Evolutionary conservation across 2,797 vertebrate genomes (phyloP), one percentile per base, ranked within the genome.

Genomic region (Ispidina lecontei): DNA sequence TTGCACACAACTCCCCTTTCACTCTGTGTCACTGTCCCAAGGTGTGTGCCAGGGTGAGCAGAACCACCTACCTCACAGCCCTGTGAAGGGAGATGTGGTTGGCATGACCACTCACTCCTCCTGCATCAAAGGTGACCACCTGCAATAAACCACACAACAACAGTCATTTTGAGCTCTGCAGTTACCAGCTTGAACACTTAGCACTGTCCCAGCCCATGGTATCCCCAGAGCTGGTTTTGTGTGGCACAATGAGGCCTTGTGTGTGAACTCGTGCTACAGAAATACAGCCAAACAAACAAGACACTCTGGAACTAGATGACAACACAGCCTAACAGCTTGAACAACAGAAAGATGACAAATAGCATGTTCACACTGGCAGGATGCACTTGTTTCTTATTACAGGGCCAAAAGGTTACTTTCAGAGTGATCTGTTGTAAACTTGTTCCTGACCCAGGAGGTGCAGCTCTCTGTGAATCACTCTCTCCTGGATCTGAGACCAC

Each of bases 51-150:
- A 47, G 64, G 43, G 35, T 1, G 0, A 7, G 47, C 51, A 51
- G 51, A 46, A n/a, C n/a, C 43, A 31, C 47, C 6, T 98, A 98
- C 98, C 98, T 98, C 89, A 97, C 15, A 2, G 98, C 96, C 1
- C 58, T 3, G 88, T 98, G 95, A 86, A 99, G 96, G 73, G 98
- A 98, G 35, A 96, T 65, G 84, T 99, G 99, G 97, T 99, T 99
- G 85, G 97, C 96, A 70, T 99, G 99, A 54, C 99, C 98, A 18
- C 99, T 99, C 86, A 99, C 98, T 93, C 99, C 99, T 70, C 96
- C 96, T 0, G 97, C 98, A 89, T 99, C 99, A 47, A 99, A 99
- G 43, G 99, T 99, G 97, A 99, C 97, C 96, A 99, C 98, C 99
- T 99, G 98, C 35, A 92, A 96, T 17, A 69, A 90, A 39, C 56